Percentiles rank a stretch among this genome's conserved stretches.
Evolutionary conservation across 2,113 vertebrate genomes (phyloP).

Genomic region (Cryptotis parvus): DNA sequence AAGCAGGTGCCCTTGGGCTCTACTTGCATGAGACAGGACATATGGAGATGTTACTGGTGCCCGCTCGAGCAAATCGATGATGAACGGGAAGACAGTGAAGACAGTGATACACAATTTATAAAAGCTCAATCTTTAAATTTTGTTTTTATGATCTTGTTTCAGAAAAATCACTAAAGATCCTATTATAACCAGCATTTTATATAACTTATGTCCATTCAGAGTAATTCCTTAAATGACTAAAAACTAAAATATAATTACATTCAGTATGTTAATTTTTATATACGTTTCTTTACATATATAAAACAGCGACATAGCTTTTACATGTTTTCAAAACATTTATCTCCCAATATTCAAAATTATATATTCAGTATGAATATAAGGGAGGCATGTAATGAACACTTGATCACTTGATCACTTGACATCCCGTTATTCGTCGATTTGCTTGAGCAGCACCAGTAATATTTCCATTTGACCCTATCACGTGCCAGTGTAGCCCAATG

Average conservation of each 20-base stretch:
- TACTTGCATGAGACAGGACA: no score
- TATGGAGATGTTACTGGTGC: no score
- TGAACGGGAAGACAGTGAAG: no score
- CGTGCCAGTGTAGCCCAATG: no score
- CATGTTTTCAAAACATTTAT: neutral
- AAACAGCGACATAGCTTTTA: slow-evolving; percentile 24
- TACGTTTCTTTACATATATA: slow-evolving; percentile 35
- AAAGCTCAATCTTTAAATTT: slow-evolving; percentile 26
- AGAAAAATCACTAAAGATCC: slow-evolving; percentile 42
- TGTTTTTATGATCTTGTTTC: slow-evolving; percentile 38
- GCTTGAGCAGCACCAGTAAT: no score
- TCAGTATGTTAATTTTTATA: neutral
- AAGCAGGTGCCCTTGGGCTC: no score
- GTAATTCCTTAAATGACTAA: slow-evolving; percentile 14
- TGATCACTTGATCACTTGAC: no score
- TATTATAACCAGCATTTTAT: slow-evolving; percentile 7
- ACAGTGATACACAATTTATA: no score
- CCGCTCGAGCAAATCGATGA: no score
- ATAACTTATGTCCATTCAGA: slow-evolving; percentile 2
- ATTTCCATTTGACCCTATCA: no score
- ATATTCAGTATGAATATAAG: slow-evolving; percentile 24
- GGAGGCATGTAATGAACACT: no score
- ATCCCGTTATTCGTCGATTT: no score
- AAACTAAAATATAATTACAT: neutral
- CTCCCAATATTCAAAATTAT: slow-evolving; percentile 47